A percentile compares a stretch with the other conserved stretches of the same genome.
These are phyloP conservation scores for Galeopsomyia nigrocyanea DNA, from an alignment of 2,888 invertebrate species.

Conservation along the genomic window DNA sequence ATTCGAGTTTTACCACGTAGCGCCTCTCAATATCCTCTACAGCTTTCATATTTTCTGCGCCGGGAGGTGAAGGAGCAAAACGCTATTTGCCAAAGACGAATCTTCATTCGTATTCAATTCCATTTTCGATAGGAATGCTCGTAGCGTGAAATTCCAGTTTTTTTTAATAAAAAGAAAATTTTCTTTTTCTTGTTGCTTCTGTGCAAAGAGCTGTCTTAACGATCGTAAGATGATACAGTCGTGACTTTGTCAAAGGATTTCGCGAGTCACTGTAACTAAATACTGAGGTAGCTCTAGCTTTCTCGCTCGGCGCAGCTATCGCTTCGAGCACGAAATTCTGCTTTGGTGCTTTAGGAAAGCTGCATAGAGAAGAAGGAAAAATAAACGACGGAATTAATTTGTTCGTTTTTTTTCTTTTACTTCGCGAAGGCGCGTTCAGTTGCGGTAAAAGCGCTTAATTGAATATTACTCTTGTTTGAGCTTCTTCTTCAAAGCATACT, in stretches of 20 bases:
- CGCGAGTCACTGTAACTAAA: constrained; percentile 9
- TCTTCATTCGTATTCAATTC: constrained; percentile 29
- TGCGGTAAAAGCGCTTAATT: too few species aligned
- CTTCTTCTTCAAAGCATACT: too few species aligned
- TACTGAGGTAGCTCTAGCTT: neutral
- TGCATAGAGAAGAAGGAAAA: too few species aligned
- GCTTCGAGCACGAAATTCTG: neutral
- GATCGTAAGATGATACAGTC: constrained; percentile 4
- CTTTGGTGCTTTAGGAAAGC: too few species aligned
- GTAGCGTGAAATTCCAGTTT: too few species aligned
- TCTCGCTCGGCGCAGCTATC: neutral
- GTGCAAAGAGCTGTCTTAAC: constrained; percentile 2
- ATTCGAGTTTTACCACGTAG: constrained; percentile 31
- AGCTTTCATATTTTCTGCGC: neutral
- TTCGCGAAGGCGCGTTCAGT: too few species aligned
- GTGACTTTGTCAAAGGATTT: too few species aligned
- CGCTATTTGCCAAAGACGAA: constrained; percentile 26
- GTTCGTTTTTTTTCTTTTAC: too few species aligned
- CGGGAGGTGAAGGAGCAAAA: constrained; percentile 23
- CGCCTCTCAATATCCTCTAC: constrained; percentile 3
- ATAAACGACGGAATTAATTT: too few species aligned
- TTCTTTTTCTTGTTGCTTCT: neutral
- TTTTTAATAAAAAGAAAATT: too few species aligned
- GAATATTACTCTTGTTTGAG: too few species aligned
- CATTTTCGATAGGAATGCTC: neutral